Base-by-base conservation (phyloP, 92 coral and sea anemone species). In the Zoanthus sociatus region DNA sequence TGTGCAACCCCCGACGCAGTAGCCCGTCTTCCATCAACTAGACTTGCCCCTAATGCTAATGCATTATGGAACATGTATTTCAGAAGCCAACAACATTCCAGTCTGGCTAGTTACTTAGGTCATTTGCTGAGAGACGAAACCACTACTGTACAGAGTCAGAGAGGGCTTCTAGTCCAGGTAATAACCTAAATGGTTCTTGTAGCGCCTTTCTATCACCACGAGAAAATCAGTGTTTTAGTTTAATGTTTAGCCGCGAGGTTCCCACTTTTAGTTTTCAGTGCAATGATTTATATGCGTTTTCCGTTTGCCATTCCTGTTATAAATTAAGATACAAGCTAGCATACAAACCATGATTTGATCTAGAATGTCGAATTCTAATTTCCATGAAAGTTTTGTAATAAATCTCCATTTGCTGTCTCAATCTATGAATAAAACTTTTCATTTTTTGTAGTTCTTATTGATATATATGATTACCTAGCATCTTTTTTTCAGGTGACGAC, bases 1-100 rank as follows among this genome's bases (percentile, higher is more conserved):
- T 95, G 98, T 48, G 93, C 94, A n/a, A 88, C 94, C 10, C 98
- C 98, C 9, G 98, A 95, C 77, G 96, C 98, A 15, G 93, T 95
- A 54, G 95, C 91, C 47, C 92, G 98, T 45, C 89, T 95, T 58
- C 91, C 89, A 32, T 79, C 88, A 42, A 93, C 95, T n/a, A 55
- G 76, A 45, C 92, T 95, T 26, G 82, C 76, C 5, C 78, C 69
- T 11, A 90, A 90, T 63, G 96, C 98, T 20, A 92, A 84, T 67
- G 70, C 73, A 14, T 77, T 92, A 47, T 92, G 95, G 95, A 70
- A 79, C 16, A 46, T 85, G 60, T 95, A 95, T 88, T 95, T 95
- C 75, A 88, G 73, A 70, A 42, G 70, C 17, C 98, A 95, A 86
- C 91, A 92, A 45, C 96, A 95, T 77, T 90, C 95, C 68, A 93